Evolutionary conservation across 2,113 vertebrate species (phyloP), one percentile per base, ranked within the genome.

Genomic region (Antigone vipio): DNA sequence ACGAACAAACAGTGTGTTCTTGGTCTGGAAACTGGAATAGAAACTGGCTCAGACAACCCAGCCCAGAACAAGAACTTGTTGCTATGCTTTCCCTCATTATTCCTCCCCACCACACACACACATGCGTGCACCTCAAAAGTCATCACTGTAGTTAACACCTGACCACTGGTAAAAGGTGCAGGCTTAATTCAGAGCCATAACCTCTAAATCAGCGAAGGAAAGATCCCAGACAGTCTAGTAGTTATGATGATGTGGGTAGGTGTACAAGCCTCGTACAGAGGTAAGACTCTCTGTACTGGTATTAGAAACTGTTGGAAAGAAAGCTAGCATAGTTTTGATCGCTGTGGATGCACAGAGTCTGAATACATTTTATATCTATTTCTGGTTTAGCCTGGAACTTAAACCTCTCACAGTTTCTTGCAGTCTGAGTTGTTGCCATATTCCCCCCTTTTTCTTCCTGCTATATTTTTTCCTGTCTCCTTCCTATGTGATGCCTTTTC

Each of bases 21-120:
- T 72, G 49, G 18, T 85, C 40, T 85, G 71, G 66, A 93, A 92
- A 88, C 56, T 72, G 73, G 68, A 82, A 76, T 38, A 93, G 56
- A 85, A 89, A 71, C 15, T 63, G n/a, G 17, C 49, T 94, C 50
- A 66, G 86, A 40, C 9, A 59, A 66, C n/a, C 30, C 56, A 87
- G 47, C 11, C 8, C 42, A 38, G 88, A 72, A 34, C 56, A 92
- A 63, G 21, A 59, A 23, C 23, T 69, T 68, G 20, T 72, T 68
- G 64, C n/a, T 92, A 8, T 50, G 40, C 59, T 68, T 75, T 84
- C 29, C 23, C 50, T 76, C 27, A 3, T 71, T 35, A 40, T 49
- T 62, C 62, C 22, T 83, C 22, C 15, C n/a, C 47, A 29, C 21
- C 45, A 23, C 17, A 47, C 16, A 35, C 12, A 35, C 16, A 32